Evolutionary conservation across 2,797 vertebrate species (phyloP), one percentile per base, ranked within the genome.

Genomic region (Apodemus agrarius): DNA sequence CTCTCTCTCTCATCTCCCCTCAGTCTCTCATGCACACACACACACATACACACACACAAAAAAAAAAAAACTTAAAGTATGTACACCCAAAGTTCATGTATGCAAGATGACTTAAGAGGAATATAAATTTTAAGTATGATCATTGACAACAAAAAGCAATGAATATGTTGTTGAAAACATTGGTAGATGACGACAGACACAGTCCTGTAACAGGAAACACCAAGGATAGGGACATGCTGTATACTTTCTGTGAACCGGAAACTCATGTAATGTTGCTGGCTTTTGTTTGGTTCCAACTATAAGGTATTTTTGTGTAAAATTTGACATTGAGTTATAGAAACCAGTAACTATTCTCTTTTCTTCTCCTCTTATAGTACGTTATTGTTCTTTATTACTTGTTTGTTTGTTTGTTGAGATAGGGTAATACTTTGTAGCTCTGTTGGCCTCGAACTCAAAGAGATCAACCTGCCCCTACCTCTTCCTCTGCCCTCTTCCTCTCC

Each of bases 81-180:
- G 46, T 7, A 46, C 46, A 46, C 46, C 46, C 46, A 7, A n/a
- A n/a, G n/a, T n/a, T n/a, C n/a, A 61, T 43, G 3, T 85, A 63
- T 63, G 54, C 22, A 80, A 34, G 46, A 79, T 59, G 43, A 92
- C 31, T 94, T 94, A 52, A 94, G 91, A 63, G 52, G 10, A 79
- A 12, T 49, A 57, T 29, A 85, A 76, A 75, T 93, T 84, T 88
- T 57, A 90, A 91, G 83, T 59, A 49, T 22, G 43, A 80, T 82
- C 80, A 40, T 75, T 75, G 57, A 72, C 7, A 49, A 43, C 92
- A 22, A 61, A 37, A 43, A n/a, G 74, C 67, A 84, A 49, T 76
- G 8, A 72, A 34, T 52, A 80, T 81, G 6, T 69, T 88, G 46
- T 69, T 88, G 46, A 92, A 81, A 82, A 26, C 11, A 16, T n/a